Evolutionary conservation across 2,113 vertebrate genomes (phyloP), one percentile per base, ranked within the genome.

Genomic region (Pagrus major): DNA sequence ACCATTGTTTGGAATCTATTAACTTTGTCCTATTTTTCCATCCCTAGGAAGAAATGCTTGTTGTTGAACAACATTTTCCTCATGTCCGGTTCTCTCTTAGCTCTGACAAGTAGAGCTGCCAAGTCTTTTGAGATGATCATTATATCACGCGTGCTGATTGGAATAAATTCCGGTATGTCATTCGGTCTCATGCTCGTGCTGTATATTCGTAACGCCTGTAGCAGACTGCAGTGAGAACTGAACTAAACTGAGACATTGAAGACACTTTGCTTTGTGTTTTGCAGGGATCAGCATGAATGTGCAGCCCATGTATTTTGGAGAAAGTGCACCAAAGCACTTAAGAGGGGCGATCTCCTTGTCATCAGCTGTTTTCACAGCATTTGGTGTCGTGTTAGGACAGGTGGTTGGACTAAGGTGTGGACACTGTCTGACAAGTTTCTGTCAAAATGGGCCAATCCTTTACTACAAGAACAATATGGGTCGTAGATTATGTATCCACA

Each of bases 251-350:
- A n/a, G 16, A 54, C 65, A 41, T 37, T 33, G 29, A n/a, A 12
- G 7, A 20, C 33, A 41, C 37, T 33, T 31, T 9, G 42, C 25
- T 54, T 21, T 60, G 49, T 78, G 14, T 68, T 85, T 61, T 89
- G 31, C 86, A 97, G 96, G 97, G 66, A 93, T 98, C 63, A 95
- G 97, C 93, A 97, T 99, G 96, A 97, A 94, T n/a, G 87, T 98
- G 31, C 97, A 98, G 86, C 97, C 97, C 76, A 97, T 98, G 96
- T 98, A 98, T 72, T 95, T 99, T 88, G 97, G 96, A 25, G 97
- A 98, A 87, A 97, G 96, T 18, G 96, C 96, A 9, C 96, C 96
- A 18, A 96, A 95, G 91, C 94, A 97, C 76, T 88, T 97, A 37
- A 90, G 96, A 64, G 97, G 97, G 56, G 94, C 95, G 0, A 87